Evolutionary conservation across 2,888 invertebrate species (phyloP).

Genomic region (Epiblema foenella): DNA sequence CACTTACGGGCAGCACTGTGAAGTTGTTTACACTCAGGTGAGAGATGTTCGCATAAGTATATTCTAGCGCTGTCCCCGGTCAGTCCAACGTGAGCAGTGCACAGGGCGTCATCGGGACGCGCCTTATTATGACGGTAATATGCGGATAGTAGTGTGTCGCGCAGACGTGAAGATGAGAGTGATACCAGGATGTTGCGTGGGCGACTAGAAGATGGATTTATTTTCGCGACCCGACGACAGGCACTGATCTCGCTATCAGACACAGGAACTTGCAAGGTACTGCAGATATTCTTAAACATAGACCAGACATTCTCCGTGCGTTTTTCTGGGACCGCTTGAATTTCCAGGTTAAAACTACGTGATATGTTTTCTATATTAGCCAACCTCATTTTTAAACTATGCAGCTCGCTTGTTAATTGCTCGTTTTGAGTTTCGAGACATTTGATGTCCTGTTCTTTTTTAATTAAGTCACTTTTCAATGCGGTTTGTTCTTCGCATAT

Average conservation of each 20-base stretch:
- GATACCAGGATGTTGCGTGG: no score
- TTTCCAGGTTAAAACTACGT: constrained; percentile 4
- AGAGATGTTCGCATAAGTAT: no score
- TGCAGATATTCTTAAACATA: constrained; percentile 2
- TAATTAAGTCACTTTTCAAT: background rate
- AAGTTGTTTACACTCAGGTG: no score
- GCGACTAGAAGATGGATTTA: constrained; percentile 3
- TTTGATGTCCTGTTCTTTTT: constrained; percentile 3
- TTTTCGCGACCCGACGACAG: constrained; percentile 8
- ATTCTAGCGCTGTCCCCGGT: no score
- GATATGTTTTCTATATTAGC: constrained; percentile 7
- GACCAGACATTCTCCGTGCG: constrained; percentile 6
- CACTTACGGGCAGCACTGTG: no score
- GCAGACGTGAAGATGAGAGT: no score
- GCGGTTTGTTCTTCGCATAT: constrained; percentile 3
- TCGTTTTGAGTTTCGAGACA: constrained; percentile 2
- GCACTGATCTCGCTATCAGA: constrained; percentile 9
- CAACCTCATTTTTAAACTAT: background rate
- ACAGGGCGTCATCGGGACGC: no score
- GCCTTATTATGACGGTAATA: no score
- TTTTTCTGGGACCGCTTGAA: constrained; percentile 9
- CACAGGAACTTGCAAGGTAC: constrained; percentile 6
- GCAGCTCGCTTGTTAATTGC: background rate
- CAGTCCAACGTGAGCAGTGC: no score
- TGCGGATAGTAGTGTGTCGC: no score